Conservation (phyloP, 2,888 invertebrate genomes). For the Arge pagana region DNA sequence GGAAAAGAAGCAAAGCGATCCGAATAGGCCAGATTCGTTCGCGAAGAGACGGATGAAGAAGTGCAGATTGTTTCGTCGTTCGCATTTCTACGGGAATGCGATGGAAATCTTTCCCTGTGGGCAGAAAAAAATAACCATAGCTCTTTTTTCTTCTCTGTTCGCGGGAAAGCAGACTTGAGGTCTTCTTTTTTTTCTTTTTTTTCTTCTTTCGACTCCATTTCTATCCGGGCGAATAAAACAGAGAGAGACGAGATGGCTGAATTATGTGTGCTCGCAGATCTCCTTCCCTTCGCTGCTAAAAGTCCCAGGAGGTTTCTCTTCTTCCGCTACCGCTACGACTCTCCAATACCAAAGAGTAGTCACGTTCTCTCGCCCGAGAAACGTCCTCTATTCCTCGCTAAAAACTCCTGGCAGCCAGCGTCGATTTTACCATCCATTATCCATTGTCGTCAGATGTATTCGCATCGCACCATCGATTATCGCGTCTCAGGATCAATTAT, state of each 20-base stretch:
- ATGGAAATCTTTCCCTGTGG: slow-evolving; percentile 2
- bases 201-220: slow-evolving; percentile 3
- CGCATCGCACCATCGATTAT: too few relatives aligned
- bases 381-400: too few relatives aligned
- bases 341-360: slow-evolving; percentile 26
- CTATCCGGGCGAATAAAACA: slow-evolving; percentile 7
- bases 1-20: too few relatives aligned
- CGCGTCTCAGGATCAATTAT: too few relatives aligned
- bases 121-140: too few relatives aligned
- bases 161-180: too few relatives aligned
- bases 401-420: too few relatives aligned
- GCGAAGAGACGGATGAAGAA: too few relatives aligned
- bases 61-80: too few relatives aligned
- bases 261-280: slow-evolving; percentile 32
- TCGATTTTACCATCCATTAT: too few relatives aligned
- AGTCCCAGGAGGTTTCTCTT: slow-evolving; percentile 31
- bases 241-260: slow-evolving; percentile 27
- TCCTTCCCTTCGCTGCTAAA: slow-evolving; percentile 26
- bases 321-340: slow-evolving; percentile 12
- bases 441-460: too few relatives aligned
- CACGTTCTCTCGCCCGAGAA: slow-evolving; percentile 35
- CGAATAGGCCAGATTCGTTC: too few relatives aligned
- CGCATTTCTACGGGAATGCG: not conserved
- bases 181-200: not conserved
- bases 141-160: not conserved